Evolutionary conservation across 2,113 vertebrate species (phyloP).

Genomic region (Hyaena hyaena): DNA sequence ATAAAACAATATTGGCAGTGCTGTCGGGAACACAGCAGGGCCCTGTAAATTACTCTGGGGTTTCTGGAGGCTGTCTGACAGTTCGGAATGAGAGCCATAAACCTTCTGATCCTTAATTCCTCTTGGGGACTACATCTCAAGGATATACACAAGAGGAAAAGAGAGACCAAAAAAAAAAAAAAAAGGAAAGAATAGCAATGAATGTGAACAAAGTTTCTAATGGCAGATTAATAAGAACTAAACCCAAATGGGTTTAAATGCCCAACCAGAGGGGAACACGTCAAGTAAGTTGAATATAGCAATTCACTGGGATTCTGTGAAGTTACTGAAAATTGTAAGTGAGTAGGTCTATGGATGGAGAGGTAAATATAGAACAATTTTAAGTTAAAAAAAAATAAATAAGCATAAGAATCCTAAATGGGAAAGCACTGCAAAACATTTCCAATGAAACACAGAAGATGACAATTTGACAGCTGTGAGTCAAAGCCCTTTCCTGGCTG

Average conservation of each 20-base stretch:
- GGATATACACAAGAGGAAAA: background rate
- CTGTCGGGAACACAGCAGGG: background rate
- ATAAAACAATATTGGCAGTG: background rate
- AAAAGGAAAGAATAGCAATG: background rate
- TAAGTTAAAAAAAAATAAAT: background rate
- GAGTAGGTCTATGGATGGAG: background rate
- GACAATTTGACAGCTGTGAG: background rate
- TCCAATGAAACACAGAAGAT: background rate
- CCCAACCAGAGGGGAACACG: background rate
- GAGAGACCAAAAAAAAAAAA: background rate
- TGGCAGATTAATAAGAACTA: background rate
- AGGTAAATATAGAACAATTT: constrained; percentile 1
- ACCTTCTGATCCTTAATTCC: background rate
- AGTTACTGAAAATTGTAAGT: background rate
- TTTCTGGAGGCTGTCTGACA: background rate
- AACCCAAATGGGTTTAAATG: background rate
- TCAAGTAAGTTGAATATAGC: background rate
- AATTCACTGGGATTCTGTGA: background rate
- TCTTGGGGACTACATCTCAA: background rate
- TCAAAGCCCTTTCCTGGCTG: background rate
- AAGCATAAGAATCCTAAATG: background rate
- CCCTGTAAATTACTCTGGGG: background rate
- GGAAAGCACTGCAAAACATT: background rate
- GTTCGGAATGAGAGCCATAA: background rate
- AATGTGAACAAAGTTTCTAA: background rate